Base-by-base conservation (phyloP, 2,888 invertebrate genomes). In the Cerastoderma edule region DNA sequence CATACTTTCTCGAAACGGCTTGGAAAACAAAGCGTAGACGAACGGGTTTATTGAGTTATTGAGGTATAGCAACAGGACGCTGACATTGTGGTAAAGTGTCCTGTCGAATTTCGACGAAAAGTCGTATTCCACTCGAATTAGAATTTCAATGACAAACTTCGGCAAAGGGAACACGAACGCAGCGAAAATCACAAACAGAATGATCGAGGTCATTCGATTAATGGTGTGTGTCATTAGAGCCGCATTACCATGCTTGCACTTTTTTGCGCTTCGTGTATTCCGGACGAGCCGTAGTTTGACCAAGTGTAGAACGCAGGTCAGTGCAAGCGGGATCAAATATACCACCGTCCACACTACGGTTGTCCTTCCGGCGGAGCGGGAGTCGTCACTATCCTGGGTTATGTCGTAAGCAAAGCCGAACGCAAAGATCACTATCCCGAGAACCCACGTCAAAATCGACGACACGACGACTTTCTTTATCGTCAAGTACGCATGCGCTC, bases 21-120 rank as follows among this genome's bases (percentile, higher is more conserved):
- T 22, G 1, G 69, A 69, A 19, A 69, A 48, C n/a, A 60, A 46
- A 2, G 60, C 69, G 28, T 69, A 69, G 5, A 69, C 27, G 22
- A 69, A 50, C 16, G 69, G 69, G 24, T 69, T 69, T 8, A 63
- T 2, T 24, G 53, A 22, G 24, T 63, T 48, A 33, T 69, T 69
- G 2, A 69, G 24, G 16, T 46, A 50, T 63, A 60, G 63, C 32
- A 69, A 33, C 1, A 63, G 6, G 16, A 60, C 6, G 16, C 48
- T 30, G 5, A 69, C 35, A 35, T 63, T 63, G 1, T 22, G 48
- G 33, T 50, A 50, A 24, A 48, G n/a, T 5, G 19, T 22, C 16
- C 1, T 13, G 24, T 32, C 32, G 19, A 8, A 1, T 4, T 4
- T n/a, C 24, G 63, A 19, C 16, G 50, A 35, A 33, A 24, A 68